Base-by-base conservation (phyloP, 2,888 invertebrate genomes). In the Quadriops clusia region DNA sequence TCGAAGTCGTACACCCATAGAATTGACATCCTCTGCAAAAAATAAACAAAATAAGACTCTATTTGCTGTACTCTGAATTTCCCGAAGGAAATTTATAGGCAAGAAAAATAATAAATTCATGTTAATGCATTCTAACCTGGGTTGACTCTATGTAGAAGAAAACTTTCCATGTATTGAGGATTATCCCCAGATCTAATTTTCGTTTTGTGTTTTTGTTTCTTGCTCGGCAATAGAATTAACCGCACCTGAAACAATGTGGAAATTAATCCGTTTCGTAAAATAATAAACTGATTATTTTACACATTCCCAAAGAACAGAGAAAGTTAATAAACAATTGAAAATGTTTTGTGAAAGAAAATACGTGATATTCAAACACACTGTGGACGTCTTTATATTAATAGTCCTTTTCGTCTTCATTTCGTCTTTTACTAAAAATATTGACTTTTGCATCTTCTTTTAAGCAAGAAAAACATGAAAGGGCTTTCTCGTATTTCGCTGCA, bases 171-270 rank as follows among this genome's bases (percentile, higher is more conserved):
- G 52, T 83, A 93, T 54, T 87, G 84, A 0, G 93, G 91, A 56
- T 81, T 84, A 51, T 87, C 84, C 1, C 91, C 91, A 33, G 82
- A 78, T 33, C 90, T 74, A 39, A 91, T 86, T 63, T 91, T 89
- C 13, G 91, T 91, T 63, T 93, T 93, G 60, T 85, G 85, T 51
- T 90, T 86, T 57, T 91, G 91, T 60, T 91, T 91, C 57, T 91
- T 90, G 53, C 83, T 74, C 3, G 93, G 94, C 41, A 94, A 62
- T 50, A 94, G 70, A 25, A 93, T 74, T 45, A 93, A 69, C 41
- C 91, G 74, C 39, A 91, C 86, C 77, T 89, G 64, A 20, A 62
- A 62, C 28, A 23, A 28, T n/a, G n/a, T n/a, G n/a, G n/a, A n/a
- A n/a, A n/a, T n/a, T n/a, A n/a, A n/a, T n/a, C n/a, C n/a, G n/a